Conservation (phyloP, 2,888 invertebrate species). For the Ophion obscuratus region DNA sequence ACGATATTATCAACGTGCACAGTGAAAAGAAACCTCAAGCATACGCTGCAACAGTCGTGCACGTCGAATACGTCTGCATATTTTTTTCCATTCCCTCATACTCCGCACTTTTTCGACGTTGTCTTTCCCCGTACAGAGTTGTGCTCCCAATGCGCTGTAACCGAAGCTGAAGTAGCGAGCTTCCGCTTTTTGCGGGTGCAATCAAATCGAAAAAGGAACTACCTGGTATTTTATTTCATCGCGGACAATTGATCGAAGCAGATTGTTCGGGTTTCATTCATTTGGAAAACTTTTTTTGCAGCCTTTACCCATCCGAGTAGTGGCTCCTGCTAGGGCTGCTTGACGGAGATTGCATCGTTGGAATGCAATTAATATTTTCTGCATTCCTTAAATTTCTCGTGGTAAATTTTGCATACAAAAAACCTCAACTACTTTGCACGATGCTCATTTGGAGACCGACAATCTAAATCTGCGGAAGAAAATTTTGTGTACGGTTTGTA, state of each 20-base stretch:
- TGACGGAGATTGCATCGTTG: neutral
- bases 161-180: neutral
- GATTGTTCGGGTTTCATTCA: neutral
- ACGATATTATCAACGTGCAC: conserved; percentile 11
- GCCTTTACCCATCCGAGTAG: neutral
- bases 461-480: neutral
- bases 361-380: neutral
- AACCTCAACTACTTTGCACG: too few species aligned
- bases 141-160: neutral
- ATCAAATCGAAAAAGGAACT: neutral
- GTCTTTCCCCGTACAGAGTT: neutral
- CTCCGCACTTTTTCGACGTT: neutral
- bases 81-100: neutral
- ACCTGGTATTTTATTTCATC: neutral
- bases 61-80: neutral
- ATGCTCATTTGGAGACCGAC: too few species aligned
- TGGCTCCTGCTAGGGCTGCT: neutral
- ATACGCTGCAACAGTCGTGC: neutral
- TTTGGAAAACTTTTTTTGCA: neutral
- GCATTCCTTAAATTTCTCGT: neutral
- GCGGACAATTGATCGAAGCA: neutral
- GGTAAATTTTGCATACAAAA: neutral
- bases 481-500: neutral
- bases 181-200: neutral
- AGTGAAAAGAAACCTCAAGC: neutral